These are phyloP conservation scores for Melinaea menophilus DNA, from an alignment of 2,888 invertebrate species.

Conservation along the genomic window DNA sequence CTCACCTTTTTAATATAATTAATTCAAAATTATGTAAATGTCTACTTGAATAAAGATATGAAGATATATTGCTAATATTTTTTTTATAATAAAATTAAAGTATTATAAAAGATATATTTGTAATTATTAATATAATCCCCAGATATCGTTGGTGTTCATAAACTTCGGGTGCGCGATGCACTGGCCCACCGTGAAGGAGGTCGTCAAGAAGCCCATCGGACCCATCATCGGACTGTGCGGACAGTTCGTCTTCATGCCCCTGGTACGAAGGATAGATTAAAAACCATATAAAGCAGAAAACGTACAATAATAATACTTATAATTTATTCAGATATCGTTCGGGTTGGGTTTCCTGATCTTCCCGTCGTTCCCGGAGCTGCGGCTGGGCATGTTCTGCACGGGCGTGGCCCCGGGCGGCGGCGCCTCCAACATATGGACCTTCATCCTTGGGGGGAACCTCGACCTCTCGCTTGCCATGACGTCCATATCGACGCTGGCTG, in stretches of 20 bases:
- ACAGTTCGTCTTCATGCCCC: constrained; percentile 92
- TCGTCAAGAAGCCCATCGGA: constrained; percentile 84
- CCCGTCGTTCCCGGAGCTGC: constrained; percentile 78
- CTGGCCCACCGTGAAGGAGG: constrained; percentile 81
- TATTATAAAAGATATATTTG: no score
- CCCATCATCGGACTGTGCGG: constrained; percentile 87
- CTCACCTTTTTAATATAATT: no score
- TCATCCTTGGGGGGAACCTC: constrained; percentile 93
- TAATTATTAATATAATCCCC: not conserved
- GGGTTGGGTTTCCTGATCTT: constrained; percentile 84
- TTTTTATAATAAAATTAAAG: not conserved
- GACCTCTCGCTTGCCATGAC: constrained; percentile 98
- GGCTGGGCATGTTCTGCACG: constrained; percentile 92
- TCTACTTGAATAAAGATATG: no score
- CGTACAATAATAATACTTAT: not conserved
- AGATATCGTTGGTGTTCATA: constrained; percentile 85
- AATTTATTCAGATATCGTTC: constrained; percentile 80
- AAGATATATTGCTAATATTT: not conserved
- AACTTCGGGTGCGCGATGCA: constrained; percentile 95
- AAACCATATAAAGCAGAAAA: not conserved
- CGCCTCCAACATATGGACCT: constrained; percentile 97
- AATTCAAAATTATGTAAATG: no score
- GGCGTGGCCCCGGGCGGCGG: constrained; percentile 96
- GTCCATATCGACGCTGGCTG: constrained; percentile 89
- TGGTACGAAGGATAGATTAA: constrained; percentile 74